A percentile compares a stretch with the other conserved stretches of the same genome.
phyloP scores from a whole-genome alignment of 2,797 vertebrate species.

The Hephaestus fuliginosus region DNA sequence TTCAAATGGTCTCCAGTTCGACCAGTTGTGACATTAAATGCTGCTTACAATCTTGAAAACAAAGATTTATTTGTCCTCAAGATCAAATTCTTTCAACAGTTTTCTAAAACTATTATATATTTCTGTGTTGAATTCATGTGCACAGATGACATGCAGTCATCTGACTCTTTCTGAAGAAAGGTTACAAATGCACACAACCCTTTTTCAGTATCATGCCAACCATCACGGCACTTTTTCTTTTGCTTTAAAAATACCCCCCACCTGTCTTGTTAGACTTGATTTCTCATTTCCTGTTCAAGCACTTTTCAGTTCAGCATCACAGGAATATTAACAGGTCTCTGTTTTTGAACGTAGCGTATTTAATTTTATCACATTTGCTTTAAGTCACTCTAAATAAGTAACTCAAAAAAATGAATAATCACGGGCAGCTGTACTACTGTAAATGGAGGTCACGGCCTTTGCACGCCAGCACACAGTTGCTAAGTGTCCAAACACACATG shows the following conservation, averaged over 20 bases:
- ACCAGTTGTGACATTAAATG: no score
- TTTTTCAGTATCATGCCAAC: background rate
- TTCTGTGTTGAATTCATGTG: background rate
- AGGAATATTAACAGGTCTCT: background rate
- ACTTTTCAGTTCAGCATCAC: constrained; percentile 8
- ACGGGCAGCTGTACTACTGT: constrained; percentile 39
- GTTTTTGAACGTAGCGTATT: constrained; percentile 5
- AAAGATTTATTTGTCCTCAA: background rate
- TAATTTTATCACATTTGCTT: background rate
- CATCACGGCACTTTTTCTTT: background rate
- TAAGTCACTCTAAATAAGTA: constrained; percentile 20
- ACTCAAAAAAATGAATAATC: constrained; percentile 20
- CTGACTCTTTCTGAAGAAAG: background rate
- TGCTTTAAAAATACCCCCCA: constrained; percentile 4
- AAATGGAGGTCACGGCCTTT: constrained; percentile 20
- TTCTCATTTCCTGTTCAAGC: constrained; percentile 35
- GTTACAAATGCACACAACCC: constrained; percentile 3
- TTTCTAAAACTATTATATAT: background rate
- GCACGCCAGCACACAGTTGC: background rate
- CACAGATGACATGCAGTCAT: background rate
- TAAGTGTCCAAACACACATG: constrained; percentile 6
- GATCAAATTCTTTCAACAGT: background rate
- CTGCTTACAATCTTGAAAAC: no score
- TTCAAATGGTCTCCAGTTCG: no score
- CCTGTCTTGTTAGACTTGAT: background rate